Percentiles rank a stretch among this genome's conserved stretches.
Conservation (phyloP, 2,113 vertebrate genomes). For the Asarcornis scutulata region DNA sequence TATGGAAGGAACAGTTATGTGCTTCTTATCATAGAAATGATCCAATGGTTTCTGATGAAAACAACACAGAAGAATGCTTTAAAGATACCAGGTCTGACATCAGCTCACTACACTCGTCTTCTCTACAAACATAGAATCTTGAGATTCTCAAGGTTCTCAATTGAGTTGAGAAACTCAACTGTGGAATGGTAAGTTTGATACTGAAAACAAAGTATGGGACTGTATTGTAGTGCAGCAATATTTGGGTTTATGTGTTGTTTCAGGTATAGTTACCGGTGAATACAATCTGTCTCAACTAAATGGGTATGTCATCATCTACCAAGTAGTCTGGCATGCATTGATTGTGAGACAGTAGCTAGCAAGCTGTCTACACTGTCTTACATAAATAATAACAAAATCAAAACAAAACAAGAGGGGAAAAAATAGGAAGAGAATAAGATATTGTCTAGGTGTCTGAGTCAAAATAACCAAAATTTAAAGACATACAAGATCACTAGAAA, state of each 20-base stretch:
- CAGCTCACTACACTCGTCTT: neutral
- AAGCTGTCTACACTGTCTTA: neutral
- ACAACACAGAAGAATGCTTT: neutral
- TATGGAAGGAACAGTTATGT: slow-evolving; percentile 21
- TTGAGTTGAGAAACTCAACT: neutral
- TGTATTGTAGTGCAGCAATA: neutral
- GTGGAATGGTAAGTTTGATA: neutral
- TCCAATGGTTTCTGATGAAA: neutral
- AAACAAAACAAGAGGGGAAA: neutral
- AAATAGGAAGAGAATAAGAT: neutral
- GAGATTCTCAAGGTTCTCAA: neutral
- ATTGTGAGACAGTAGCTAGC: neutral
- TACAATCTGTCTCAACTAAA: neutral
- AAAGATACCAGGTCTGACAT: neutral
- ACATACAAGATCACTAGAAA: too few species aligned
- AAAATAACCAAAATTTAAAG: neutral
- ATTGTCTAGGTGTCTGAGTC: neutral
- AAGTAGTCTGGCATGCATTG: neutral
- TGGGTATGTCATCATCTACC: neutral
- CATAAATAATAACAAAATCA: neutral
- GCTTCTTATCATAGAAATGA: slow-evolving; percentile 27
- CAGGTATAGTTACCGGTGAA: neutral
- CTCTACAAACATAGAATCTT: neutral
- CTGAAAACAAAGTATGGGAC: neutral
- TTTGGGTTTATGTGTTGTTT: neutral